These are phyloP conservation scores for Uropetala carovei DNA, from an alignment of 2,888 invertebrate genomes.

Conservation along the genomic window DNA sequence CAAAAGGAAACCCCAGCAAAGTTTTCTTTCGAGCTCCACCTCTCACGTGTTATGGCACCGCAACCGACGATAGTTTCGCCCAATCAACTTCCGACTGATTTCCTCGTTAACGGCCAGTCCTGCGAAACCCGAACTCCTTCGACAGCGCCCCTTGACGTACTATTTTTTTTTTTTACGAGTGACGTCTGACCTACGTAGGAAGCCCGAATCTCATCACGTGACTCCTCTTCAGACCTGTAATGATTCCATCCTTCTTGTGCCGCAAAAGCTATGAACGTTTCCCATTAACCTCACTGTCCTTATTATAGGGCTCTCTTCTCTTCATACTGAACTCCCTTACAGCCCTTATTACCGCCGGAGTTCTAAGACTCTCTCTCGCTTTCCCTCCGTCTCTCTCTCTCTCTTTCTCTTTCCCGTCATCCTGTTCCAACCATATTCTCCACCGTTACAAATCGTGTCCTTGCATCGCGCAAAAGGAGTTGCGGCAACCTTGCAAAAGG, in stretches of 20 bases:
- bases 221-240: not conserved
- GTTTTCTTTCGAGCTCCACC: too few species aligned
- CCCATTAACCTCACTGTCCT: constrained; percentile 22
- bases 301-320: not conserved
- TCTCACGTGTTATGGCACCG: not conserved
- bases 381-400: not conserved
- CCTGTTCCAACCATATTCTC: not conserved
- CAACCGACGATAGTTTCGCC: not conserved
- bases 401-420: not conserved
- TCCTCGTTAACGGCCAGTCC: not conserved
- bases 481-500: not conserved
- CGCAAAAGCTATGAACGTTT: constrained; percentile 1
- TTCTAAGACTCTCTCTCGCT: not conserved
- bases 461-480: not conserved
- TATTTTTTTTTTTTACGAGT: not conserved
- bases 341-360: too few species aligned
- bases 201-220: not conserved
- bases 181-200: not conserved
- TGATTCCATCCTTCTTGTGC: not conserved
- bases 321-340: too few species aligned
- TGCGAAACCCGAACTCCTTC: not conserved
- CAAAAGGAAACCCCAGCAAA: too few species aligned
- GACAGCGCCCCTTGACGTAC: not conserved
- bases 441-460: not conserved
- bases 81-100: constrained; percentile 21